Evolutionary conservation across 2,888 invertebrate species (phyloP).

Genomic region (Drepana falcataria): DNA sequence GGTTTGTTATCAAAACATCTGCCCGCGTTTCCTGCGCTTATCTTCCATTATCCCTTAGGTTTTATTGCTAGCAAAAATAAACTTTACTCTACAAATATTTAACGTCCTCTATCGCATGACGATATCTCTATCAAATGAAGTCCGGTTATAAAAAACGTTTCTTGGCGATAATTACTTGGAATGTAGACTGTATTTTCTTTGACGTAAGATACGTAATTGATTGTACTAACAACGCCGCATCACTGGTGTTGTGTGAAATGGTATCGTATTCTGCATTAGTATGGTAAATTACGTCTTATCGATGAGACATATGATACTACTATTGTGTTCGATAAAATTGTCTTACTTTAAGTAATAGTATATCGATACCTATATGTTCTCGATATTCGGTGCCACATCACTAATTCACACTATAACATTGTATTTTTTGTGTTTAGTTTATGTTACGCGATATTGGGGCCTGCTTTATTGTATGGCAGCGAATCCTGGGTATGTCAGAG

Average conservation of each 20-base stretch:
- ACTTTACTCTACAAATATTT: constrained; percentile 10
- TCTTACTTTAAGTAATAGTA: not conserved
- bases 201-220: constrained; percentile 8
- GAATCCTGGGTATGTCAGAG: no score
- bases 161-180: constrained; percentile 1
- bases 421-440: no score
- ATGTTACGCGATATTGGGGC: no score
- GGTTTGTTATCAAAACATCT: constrained; percentile 37
- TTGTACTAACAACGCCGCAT: not conserved
- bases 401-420: no score
- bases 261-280: constrained; percentile 1
- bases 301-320: not conserved
- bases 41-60: constrained; percentile 15
- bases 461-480: no score
- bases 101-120: constrained; percentile 1
- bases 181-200: constrained; percentile 7
- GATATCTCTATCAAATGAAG: constrained; percentile 1
- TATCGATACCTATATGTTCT: no score
- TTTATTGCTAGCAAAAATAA: constrained; percentile 15
- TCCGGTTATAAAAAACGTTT: constrained; percentile 4
- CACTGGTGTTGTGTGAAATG: not conserved
- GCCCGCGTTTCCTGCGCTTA: constrained; percentile 33
- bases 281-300: constrained; percentile 1
- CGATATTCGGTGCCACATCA: no score
- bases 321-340: not conserved